Evolutionary conservation across 2,113 vertebrate genomes (phyloP), one percentile per base, ranked within the genome.

Genomic region (Clupea harengus): DNA sequence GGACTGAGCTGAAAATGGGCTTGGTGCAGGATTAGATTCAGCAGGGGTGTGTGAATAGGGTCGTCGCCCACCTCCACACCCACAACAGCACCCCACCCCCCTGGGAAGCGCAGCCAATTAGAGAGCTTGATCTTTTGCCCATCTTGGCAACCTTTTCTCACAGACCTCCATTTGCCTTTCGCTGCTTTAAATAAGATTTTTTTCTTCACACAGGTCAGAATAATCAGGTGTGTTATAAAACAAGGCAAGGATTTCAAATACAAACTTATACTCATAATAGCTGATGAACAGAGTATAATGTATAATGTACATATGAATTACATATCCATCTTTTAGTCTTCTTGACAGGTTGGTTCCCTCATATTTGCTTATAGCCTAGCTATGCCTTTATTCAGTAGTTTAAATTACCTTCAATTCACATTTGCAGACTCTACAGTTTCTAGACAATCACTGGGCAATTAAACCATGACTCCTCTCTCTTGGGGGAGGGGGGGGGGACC

Each of bases 21-120:
- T 95, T 92, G 92, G 92, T 89, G 91, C 84, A 83, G 94, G 95
- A 96, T 95, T 96, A 96, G 83, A 85, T 93, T 87, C 94, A 88
- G 92, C 91, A 52, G 94, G 95, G 92, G 93, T 91, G 91, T 91
- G 88, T 57, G 81, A 64, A 84, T 86, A 85, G 87, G 90, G 90
- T 82, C 89, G 84, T 20, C 87, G 86, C 86, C 83, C 84, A 83
- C 64, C 22, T 9, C 46, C 46, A 1, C 46, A 49, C 47, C 72
- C 50, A 82, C 87, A 90, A 88, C 87, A 86, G 39, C 39, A 39
- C 39, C 39, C 39, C 39, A 39, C 72, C 72, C 15, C 81, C 88
- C 22, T 20, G 17, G 39, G 6, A 85, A 75, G 92, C 89, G 78
- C 88, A 90, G 85, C 90, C 92, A 90, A 89, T 93, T 90, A 91